Conservation (phyloP, 2,113 vertebrate genomes). For the Axis porcinus region DNA sequence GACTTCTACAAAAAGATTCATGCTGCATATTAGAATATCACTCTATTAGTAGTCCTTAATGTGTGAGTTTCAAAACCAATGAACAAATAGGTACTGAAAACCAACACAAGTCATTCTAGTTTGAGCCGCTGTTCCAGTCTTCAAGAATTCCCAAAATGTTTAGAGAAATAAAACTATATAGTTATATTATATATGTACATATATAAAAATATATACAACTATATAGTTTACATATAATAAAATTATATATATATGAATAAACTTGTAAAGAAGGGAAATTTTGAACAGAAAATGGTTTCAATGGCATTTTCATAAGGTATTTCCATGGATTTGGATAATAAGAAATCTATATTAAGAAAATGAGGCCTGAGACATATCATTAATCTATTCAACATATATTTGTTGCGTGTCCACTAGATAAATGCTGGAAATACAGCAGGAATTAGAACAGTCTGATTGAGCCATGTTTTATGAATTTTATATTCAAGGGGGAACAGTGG, state of each 20-base stretch:
- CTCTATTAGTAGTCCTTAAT: not conserved
- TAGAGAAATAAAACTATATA: not conserved
- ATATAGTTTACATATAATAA: not conserved
- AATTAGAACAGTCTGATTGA: not conserved
- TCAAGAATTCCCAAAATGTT: not conserved
- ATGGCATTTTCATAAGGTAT: not conserved
- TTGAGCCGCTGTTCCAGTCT: not conserved
- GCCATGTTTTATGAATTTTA: not conserved
- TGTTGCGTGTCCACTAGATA: not conserved
- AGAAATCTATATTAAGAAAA: not conserved
- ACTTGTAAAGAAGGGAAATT: not conserved
- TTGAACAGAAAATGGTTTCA: not conserved
- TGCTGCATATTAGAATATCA: not conserved
- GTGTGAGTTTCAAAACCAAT: not conserved
- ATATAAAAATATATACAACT: not conserved
- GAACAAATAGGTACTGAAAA: not conserved
- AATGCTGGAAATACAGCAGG: not conserved
- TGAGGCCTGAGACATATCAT: not conserved
- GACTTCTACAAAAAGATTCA: not conserved
- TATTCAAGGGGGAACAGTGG: not conserved
- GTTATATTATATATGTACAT: not conserved
- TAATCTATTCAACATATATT: not conserved
- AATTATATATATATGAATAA: not conserved
- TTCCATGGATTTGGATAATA: not conserved
- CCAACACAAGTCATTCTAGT: not conserved